Percentiles rank a stretch among this genome's conserved stretches.
These are phyloP conservation scores for Halisarca cf. caerulea DNA, from an alignment of 37 sponge, comb jelly and placozoan genomes.

Conservation along the genomic window DNA sequence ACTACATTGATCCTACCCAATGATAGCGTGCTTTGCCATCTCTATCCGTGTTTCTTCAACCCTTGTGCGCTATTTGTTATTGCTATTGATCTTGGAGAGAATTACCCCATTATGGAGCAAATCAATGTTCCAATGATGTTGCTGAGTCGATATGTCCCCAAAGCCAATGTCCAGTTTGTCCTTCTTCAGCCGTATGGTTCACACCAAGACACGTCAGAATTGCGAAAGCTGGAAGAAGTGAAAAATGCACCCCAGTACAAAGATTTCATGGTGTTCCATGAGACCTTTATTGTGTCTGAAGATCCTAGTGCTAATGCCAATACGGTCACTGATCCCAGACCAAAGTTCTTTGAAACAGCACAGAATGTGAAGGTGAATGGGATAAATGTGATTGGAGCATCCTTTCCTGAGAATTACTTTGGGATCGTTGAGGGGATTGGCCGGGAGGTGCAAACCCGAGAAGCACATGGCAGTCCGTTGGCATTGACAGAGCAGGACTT, in stretches of 20 bases:
- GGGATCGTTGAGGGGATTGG: conserved; percentile 39
- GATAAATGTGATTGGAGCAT: conserved; percentile 12
- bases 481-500: conserved; percentile 55
- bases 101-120: conserved; percentile 56
- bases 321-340: conserved; percentile 50
- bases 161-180: conserved; percentile 65
- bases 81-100: conserved; percentile 55
- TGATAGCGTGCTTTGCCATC: conserved; percentile 14
- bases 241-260: conserved; percentile 36
- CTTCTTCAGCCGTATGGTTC: conserved; percentile 18
- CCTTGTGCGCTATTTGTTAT: conserved; percentile 66
- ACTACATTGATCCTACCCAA: conserved; percentile 71
- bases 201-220: neutral
- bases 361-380: conserved; percentile 46
- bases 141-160: conserved; percentile 52
- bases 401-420: conserved; percentile 72
- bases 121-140: conserved; percentile 46
- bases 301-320: conserved; percentile 20
- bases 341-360: conserved; percentile 69
- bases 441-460: conserved; percentile 21
- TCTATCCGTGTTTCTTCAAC: conserved; percentile 76
- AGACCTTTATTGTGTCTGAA: conserved; percentile 27
- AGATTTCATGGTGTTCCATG: conserved; percentile 49
- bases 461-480: conserved; percentile 24
- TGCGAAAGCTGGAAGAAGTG: neutral